phyloP scores from a whole-genome alignment of 2,113 vertebrate species.

The Corvus moneduloides region DNA sequence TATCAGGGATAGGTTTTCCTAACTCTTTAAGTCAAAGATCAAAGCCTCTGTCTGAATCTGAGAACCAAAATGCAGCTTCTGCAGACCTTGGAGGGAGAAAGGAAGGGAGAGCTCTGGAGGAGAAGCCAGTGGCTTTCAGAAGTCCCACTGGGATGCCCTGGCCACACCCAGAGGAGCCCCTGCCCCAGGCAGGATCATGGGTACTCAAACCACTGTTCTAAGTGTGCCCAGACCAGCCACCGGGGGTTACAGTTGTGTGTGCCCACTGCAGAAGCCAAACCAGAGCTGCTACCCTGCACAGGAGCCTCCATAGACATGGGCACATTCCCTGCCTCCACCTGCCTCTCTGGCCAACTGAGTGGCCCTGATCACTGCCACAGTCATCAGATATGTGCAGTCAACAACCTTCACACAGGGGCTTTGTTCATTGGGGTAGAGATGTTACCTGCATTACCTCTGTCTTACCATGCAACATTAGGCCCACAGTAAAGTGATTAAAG shows the following conservation, averaged over 20 bases:
- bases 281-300: not conserved
- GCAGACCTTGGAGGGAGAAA: not conserved
- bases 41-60: not conserved
- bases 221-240: fast-evolving
- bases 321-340: not conserved
- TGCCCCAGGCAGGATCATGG: not conserved
- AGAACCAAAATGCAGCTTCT: not conserved
- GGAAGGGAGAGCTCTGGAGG: not conserved
- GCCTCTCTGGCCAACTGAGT: not conserved
- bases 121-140: not conserved
- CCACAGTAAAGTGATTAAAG: not conserved
- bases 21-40: not conserved
- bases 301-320: not conserved
- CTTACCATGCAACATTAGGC: not conserved
- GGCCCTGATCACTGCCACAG: not conserved
- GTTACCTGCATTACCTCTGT: not conserved
- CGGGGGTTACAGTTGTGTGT: not conserved
- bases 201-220: not conserved
- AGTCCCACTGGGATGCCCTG: not conserved
- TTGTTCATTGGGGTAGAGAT: not conserved
- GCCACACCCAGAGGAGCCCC: not conserved
- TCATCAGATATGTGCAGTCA: not conserved
- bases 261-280: not conserved
- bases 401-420: not conserved
- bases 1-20: not conserved